Evolutionary conservation across 2,113 vertebrate species (phyloP).

Genomic region (Oryctolagus cuniculus): DNA sequence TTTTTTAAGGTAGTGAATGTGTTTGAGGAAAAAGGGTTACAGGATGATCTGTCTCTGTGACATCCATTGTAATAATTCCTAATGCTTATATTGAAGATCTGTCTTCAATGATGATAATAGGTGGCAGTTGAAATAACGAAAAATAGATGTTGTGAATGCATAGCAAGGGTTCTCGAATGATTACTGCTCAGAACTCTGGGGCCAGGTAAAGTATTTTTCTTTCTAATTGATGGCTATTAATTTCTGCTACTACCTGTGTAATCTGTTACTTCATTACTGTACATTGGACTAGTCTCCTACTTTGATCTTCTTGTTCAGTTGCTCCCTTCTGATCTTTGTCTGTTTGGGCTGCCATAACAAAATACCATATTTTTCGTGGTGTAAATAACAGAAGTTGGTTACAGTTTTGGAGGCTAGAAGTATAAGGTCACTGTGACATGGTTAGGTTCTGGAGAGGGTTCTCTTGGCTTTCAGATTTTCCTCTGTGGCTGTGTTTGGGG

Average conservation of each 20-base stretch:
- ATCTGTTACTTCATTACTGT: not conserved
- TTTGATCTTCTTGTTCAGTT: not conserved
- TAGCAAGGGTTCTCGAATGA: constrained; percentile 32
- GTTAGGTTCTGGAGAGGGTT: not conserved
- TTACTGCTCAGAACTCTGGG: not conserved
- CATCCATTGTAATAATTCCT: constrained; percentile 21
- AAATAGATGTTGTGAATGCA: not conserved
- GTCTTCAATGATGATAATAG: not conserved
- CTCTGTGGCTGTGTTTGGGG: too few relatives aligned
- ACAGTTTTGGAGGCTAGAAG: not conserved
- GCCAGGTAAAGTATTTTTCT: constrained; percentile 36
- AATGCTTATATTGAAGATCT: constrained; percentile 49
- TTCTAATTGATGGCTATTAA: not conserved
- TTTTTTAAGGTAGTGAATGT: too few relatives aligned
- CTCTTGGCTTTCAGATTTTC: not conserved
- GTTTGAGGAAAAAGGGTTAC: not conserved
- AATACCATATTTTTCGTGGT: not conserved
- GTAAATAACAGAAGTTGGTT: constrained; percentile 14
- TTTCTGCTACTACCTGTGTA: not conserved
- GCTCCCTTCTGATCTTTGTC: not conserved
- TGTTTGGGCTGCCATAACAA: not conserved
- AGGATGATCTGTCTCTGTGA: not conserved
- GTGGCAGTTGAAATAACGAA: not conserved
- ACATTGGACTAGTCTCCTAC: not conserved
- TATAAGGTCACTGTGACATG: not conserved